Evolutionary conservation across 2,113 vertebrate genomes (phyloP).

Genomic region (Petrocephalus microphthalmus): DNA sequence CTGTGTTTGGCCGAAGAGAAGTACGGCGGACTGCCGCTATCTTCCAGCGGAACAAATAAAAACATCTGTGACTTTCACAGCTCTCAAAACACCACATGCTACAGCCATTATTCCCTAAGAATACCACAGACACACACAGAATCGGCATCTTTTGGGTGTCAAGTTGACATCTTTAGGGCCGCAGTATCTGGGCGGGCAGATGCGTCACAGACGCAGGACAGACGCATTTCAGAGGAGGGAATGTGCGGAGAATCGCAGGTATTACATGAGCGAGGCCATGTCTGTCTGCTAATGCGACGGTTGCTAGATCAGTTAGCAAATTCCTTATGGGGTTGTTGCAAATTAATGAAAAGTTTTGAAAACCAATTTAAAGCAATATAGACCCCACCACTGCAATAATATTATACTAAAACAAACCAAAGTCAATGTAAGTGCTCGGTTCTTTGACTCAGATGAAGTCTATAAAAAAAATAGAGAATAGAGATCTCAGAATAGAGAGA

Average conservation of each 20-base stretch:
- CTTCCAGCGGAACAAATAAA: neutral
- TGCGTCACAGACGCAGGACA: neutral
- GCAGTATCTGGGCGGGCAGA: neutral
- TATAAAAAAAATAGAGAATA: neutral
- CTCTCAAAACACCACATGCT: neutral
- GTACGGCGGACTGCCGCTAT: neutral
- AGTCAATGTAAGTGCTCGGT: neutral
- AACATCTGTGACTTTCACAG: neutral
- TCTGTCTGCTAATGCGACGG: neutral
- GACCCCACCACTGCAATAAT: neutral
- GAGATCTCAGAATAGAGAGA: neutral
- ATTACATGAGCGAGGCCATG: neutral
- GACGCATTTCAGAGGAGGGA: neutral
- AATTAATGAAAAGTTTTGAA: neutral
- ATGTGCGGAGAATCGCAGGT: neutral
- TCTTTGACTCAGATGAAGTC: neutral
- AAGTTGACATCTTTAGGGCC: neutral
- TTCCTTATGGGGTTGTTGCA: neutral
- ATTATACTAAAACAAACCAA: neutral
- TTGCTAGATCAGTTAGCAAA: neutral
- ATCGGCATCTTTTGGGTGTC: neutral
- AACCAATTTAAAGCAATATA: neutral
- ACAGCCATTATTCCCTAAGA: neutral
- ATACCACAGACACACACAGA: neutral
- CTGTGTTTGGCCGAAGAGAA: neutral